Base-by-base conservation (phyloP, 2,888 invertebrate genomes). In the Leucophora obtusa region DNA sequence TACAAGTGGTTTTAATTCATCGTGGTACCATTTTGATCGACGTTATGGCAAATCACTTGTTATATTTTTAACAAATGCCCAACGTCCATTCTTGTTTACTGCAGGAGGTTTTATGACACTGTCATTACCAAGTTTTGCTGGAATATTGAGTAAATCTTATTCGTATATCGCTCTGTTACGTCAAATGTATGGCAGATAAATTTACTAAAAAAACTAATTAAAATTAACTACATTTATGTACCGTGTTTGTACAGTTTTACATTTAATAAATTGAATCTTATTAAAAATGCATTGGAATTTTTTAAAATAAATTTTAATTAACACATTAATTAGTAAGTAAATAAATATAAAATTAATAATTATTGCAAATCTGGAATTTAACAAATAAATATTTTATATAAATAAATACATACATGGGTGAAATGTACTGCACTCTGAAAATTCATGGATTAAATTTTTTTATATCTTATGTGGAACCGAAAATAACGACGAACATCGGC, bases 61-160 rank as follows among this genome's bases (percentile, higher is more conserved):
- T 5, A 83, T 86, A 53, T 86, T 86, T 73, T 76, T 85, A 59
- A 62, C 82, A 4, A 86, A 85, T 68, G 83, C 85, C 1, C 85
- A 86, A 71, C 66, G 75, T 6, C 85, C 85, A 10, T 80, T 87
- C 50, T 33, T 80, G 0, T 88, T 87, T 33, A 87, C 86, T 4
- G 86, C 86, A 14, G 87, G 86, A 1, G 86, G 86, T 2, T 86
- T 86, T 28, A 85, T 87, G 78, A 75, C 73, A 0, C 74, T 88
- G 0, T 85, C 85, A 0, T 53, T 89, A 63, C 82, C 84, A n/a
- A 87, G 85, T 33, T 88, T 87, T 74, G 82, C 84, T 2, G 83
- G 82, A n/a, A 85, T 87, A 17, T 83, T 87, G 5, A 83, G 86
- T 80, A 86, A 86, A 60, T 85, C 87, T 1, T 87, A 86, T 75